Conservation (phyloP, 2,113 vertebrate species). For the Upupa epops region DNA sequence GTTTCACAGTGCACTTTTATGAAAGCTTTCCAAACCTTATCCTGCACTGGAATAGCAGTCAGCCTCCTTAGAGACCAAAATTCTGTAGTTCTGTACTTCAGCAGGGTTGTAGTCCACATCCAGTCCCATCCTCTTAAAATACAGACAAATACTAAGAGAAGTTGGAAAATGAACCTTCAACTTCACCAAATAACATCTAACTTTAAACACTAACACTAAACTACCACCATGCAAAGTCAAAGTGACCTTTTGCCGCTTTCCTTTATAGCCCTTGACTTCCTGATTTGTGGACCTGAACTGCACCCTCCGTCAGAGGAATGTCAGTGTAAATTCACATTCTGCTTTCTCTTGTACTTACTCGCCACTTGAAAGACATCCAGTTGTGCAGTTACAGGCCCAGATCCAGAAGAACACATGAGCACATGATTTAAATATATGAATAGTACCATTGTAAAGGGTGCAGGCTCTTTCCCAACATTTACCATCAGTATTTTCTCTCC, state of each 20-base stretch:
- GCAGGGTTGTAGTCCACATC: not conserved
- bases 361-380: not conserved
- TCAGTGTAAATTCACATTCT: not conserved
- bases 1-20: not conserved
- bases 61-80: not conserved
- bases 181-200: not conserved
- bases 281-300: not conserved
- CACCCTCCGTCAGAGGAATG: not conserved
- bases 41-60: not conserved
- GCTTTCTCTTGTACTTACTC: constrained; percentile 6
- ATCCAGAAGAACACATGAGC: constrained; percentile 10
- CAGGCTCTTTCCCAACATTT: constrained; percentile 10
- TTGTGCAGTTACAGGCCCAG: not conserved
- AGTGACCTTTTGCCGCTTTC: not conserved
- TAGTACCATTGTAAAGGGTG: not conserved
- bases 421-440: not conserved
- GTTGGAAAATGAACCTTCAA: not conserved
- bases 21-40: not conserved
- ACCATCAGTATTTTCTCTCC: not conserved
- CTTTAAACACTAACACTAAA: not conserved
- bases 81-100: not conserved
- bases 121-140: not conserved
- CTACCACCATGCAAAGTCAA: not conserved
- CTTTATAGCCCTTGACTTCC: not conserved
- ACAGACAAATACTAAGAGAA: not conserved